A percentile compares a stretch with the other conserved stretches of the same genome.
Conservation (phyloP, 1,140 invertebrate species). For the Dendrolimus kikuchii region DNA sequence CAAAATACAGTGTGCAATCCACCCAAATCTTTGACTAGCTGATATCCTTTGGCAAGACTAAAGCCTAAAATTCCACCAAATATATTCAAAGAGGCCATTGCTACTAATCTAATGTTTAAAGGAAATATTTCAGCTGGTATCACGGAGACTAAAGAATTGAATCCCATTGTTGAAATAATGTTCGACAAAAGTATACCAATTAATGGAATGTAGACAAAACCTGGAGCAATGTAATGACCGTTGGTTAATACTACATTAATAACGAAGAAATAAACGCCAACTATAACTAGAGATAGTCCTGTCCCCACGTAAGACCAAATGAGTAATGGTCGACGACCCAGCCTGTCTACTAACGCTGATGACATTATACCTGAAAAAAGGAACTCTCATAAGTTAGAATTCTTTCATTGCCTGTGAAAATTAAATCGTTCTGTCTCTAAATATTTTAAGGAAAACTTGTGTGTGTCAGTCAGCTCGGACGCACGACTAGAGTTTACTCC, state of each 20-base stretch:
- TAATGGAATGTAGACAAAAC: conserved; percentile 17
- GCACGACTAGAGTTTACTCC: too few species aligned
- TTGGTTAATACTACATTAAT: neutral
- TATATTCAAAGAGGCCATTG: conserved; percentile 46
- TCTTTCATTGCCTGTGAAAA: too few species aligned
- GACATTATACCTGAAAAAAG: conserved; percentile 73
- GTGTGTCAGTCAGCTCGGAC: too few species aligned
- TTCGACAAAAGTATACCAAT: conserved; percentile 66
- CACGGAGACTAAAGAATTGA: conserved; percentile 69
- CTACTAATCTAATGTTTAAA: conserved; percentile 69
- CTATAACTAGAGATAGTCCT: conserved; percentile 57
- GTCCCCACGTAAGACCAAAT: conserved; percentile 73
- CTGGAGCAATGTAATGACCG: neutral
- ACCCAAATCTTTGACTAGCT: conserved; percentile 50
- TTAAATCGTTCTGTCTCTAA: too few species aligned
- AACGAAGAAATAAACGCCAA: conserved; percentile 22
- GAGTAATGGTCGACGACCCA: conserved; percentile 80
- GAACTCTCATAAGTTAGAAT: neutral
- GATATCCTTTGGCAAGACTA: conserved; percentile 61
- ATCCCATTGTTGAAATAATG: conserved; percentile 64
- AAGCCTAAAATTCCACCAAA: conserved; percentile 53
- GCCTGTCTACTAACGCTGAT: conserved; percentile 79
- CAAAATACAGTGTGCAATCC: conserved; percentile 64
- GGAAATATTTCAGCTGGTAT: conserved; percentile 73
- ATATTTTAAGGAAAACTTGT: too few species aligned